phyloP scores from a whole-genome alignment of 2,888 invertebrate genomes.

The Nomada goodeniana region DNA sequence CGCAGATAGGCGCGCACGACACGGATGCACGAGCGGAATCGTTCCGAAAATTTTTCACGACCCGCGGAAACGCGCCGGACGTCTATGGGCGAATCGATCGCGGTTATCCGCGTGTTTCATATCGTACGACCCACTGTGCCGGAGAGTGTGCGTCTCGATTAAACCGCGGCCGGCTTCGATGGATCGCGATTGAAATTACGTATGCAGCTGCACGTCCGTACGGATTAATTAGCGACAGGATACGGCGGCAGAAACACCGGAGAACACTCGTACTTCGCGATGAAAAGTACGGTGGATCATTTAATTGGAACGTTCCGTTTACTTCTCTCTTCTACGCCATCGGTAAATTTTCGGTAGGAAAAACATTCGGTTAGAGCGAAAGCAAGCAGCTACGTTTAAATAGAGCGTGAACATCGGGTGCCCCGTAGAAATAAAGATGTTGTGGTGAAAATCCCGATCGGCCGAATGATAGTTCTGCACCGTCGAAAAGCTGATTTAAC shows the following conservation, averaged over 20 bases:
- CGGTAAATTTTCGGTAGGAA: too few species aligned
- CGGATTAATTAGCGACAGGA: conserved; percentile 9
- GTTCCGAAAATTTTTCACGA: background rate
- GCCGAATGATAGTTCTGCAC: too few species aligned
- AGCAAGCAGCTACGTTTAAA: background rate
- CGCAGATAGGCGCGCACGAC: background rate
- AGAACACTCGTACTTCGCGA: background rate
- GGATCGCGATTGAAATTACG: conserved; percentile 28
- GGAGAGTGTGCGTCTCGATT: conserved; percentile 48
- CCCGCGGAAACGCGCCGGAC: background rate
- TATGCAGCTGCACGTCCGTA: conserved; percentile 37
- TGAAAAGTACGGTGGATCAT: background rate
- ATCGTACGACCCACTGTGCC: conserved; percentile 12
- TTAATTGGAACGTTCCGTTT: too few species aligned
- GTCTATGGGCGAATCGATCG: conserved; percentile 30
- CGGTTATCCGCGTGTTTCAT: background rate
- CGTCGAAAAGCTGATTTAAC: background rate
- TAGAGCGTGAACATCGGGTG: background rate
- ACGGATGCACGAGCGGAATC: background rate
- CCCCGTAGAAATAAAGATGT: too few species aligned
- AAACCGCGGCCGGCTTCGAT: conserved; percentile 44
- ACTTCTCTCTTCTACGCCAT: background rate
- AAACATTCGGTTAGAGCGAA: too few species aligned
- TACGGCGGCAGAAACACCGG: conserved; percentile 9
- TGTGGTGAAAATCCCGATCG: too few species aligned